phyloP scores from a whole-genome alignment of 2,113 vertebrate genomes.

The Hydropotes inermis region DNA sequence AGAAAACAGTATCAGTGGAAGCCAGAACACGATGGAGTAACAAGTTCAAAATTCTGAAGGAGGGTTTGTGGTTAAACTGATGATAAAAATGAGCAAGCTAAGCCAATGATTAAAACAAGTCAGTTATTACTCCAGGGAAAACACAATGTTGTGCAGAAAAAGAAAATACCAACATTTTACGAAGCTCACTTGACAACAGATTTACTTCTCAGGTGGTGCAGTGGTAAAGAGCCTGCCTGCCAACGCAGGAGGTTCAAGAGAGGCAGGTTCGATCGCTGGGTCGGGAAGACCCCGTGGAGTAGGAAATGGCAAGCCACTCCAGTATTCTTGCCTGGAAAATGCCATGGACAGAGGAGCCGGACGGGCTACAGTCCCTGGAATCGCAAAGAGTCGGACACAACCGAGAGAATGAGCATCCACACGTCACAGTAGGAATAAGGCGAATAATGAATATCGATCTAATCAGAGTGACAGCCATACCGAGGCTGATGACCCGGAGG shows the following conservation, averaged over 20 bases:
- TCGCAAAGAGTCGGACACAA: neutral
- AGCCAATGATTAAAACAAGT: neutral
- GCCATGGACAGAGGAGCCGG: neutral
- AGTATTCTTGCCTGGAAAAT: neutral
- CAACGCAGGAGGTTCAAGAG: neutral
- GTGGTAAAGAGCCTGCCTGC: neutral
- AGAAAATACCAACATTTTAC: neutral
- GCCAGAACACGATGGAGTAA: neutral
- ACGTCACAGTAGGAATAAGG: neutral
- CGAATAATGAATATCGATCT: neutral
- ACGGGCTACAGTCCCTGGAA: neutral
- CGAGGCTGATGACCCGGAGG: neutral
- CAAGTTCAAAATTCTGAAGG: neutral
- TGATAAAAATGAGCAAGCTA: slow-evolving; percentile 12
- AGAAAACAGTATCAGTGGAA: neutral
- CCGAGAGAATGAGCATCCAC: neutral
- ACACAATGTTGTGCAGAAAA: neutral
- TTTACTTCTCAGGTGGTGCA: neutral
- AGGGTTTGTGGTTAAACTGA: neutral
- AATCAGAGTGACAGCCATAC: neutral
- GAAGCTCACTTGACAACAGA: neutral
- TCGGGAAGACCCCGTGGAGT: neutral
- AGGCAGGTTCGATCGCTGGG: neutral
- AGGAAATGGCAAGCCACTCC: neutral
- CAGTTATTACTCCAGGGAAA: neutral